These are phyloP conservation scores for Nothoprocta pentlandii DNA, from an alignment of 2,113 vertebrate species.

Conservation along the genomic window DNA sequence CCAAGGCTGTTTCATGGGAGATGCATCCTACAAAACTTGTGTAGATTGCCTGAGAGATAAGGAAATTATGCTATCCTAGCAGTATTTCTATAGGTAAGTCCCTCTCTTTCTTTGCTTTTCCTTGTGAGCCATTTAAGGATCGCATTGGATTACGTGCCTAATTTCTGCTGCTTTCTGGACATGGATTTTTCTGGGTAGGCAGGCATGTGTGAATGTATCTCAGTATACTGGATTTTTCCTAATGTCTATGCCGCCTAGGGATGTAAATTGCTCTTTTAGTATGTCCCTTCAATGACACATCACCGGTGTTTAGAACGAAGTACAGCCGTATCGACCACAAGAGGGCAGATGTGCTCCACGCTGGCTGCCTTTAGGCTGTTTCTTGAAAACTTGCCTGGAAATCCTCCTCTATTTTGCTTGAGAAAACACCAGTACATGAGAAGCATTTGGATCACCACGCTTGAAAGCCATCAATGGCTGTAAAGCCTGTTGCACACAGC, in stretches of 20 bases:
- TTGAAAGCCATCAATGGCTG: fast-evolving
- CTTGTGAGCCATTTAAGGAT: not conserved
- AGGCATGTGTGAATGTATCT: not conserved
- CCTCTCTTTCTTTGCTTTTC: not conserved
- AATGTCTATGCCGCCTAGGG: fast-evolving
- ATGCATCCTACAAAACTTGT: not conserved
- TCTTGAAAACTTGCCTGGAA: not conserved
- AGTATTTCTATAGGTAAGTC: not conserved
- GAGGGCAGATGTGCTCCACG: conserved; percentile 42
- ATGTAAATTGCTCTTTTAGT: fast-evolving
- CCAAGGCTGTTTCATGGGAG: not conserved
- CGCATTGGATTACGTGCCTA: not conserved
- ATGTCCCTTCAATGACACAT: fast-evolving
- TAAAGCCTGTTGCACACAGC: not conserved
- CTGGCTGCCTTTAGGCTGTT: fast-evolving
- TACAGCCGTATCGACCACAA: not conserved
- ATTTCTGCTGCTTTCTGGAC: not conserved
- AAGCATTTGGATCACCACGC: fast-evolving
- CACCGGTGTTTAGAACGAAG: fast-evolving
- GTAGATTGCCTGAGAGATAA: too few relatives aligned
- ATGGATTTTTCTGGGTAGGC: not conserved
- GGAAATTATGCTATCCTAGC: not conserved
- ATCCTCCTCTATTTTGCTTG: not conserved
- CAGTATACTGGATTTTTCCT: not conserved
- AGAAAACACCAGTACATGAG: fast-evolving